These are phyloP conservation scores for Ploceus nigricollis DNA, from an alignment of 2,113 vertebrate species.

Conservation along the genomic window DNA sequence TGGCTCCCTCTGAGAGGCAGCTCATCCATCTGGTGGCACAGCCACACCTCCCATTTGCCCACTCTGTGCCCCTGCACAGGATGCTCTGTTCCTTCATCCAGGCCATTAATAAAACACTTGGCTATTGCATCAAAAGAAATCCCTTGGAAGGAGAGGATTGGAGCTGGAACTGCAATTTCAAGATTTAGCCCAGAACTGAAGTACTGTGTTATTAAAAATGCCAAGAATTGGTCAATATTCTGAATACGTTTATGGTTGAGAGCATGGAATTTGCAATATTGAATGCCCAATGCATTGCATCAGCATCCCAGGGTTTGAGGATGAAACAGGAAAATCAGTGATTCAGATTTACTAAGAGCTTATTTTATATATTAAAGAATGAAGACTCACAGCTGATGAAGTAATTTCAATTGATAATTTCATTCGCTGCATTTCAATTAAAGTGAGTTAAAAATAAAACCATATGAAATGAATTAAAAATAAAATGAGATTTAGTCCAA, in stretches of 20 bases:
- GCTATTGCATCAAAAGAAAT: neutral
- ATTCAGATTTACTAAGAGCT: conserved; percentile 9
- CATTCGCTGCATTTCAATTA: conserved; percentile 31
- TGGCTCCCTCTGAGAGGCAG: neutral
- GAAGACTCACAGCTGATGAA: conserved; percentile 33
- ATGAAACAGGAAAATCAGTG: neutral
- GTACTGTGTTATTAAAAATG: neutral
- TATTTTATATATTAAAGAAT: conserved; percentile 5
- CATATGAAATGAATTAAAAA: conserved; percentile 41
- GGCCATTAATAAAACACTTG: neutral
- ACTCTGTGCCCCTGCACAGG: neutral
- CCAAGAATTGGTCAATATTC: neutral
- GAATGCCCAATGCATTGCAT: neutral
- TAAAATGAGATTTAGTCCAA: conserved; percentile 17
- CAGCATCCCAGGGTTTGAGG: neutral
- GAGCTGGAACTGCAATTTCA: neutral
- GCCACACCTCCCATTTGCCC: neutral
- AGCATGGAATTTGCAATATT: neutral
- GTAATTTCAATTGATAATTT: conserved; percentile 55
- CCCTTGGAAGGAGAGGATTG: neutral
- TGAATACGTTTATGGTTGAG: neutral
- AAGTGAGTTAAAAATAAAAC: conserved; percentile 52
- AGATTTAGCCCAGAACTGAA: neutral
- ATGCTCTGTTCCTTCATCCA: neutral
- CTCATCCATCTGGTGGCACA: neutral